Conservation (phyloP, 2,797 vertebrate species). For the Argyrosomus regius region DNA sequence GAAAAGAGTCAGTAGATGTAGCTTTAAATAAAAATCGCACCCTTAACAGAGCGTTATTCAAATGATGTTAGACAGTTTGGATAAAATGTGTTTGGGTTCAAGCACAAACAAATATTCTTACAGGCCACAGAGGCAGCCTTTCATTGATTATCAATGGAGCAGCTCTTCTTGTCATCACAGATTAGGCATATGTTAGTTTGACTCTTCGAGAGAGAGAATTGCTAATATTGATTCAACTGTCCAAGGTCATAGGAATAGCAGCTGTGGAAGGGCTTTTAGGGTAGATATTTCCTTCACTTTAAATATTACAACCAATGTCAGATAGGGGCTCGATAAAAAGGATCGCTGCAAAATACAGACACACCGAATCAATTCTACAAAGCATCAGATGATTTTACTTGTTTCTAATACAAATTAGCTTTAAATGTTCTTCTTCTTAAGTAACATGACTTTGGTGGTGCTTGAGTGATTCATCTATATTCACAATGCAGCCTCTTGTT, state of each 20-base stretch:
- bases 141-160: constrained; percentile 72
- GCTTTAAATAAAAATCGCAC: constrained; percentile 34
- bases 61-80: constrained; percentile 43
- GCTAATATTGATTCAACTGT: constrained; percentile 72
- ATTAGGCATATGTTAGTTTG: constrained; percentile 67
- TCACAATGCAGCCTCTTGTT: constrained; percentile 28
- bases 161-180: constrained; percentile 71
- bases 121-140: constrained; percentile 45
- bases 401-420: background rate
- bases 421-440: background rate
- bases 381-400: background rate
- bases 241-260: constrained; percentile 69
- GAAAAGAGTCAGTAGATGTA: constrained; percentile 9
- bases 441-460: constrained; percentile 1
- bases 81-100: constrained; percentile 49
- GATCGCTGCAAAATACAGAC: constrained; percentile 10
- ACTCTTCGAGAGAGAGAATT: constrained; percentile 69
- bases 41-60: constrained; percentile 36
- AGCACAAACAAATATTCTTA: constrained; percentile 62
- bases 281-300: constrained; percentile 53
- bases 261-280: constrained; percentile 45
- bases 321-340: constrained; percentile 14
- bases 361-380: constrained; percentile 3
- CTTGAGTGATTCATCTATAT: constrained; percentile 14
- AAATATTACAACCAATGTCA: constrained; percentile 50